Base-by-base conservation (phyloP, 2,113 vertebrate genomes). In the Murina feae region DNA sequence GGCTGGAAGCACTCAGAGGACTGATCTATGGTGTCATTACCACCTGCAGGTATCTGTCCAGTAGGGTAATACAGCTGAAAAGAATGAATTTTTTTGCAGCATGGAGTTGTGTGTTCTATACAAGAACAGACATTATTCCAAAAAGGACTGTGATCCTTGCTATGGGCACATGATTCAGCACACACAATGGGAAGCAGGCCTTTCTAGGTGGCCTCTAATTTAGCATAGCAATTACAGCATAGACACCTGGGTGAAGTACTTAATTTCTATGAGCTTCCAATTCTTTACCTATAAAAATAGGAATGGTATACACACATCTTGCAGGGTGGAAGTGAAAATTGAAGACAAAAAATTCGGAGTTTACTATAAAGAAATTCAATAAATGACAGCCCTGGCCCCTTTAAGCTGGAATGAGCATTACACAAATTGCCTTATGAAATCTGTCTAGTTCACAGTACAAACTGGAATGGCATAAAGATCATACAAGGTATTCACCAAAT, bases 361-460 rank as follows among this genome's bases (percentile, higher is more conserved):
- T 39, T 94, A 75, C n/a, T 44, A 39, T 7, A 4, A 74, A 39
- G 13, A 87, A 12, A 76, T 8, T 76, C 66, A 87, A 44, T 55
- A 88, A 89, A 66, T 37, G 47, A 58, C 16, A 42, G 28, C 7
- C 53, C 23, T 72, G 78, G 28, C 9, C 39, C 16, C 49, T 49
- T 74, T 68, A 90, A 51, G n/a, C 44, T 13, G 35, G 23, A 95
- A 83, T 20, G 14, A 16, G 35, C 32, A 63, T 84, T 78, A 71
- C 10, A 60, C 17, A 47, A 83, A 51, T 9, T 51, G 3, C 28
- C 42, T 60, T n/a, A 30, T 49, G 42, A 12, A 35, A 63, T 12
- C 47, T 80, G 65, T 60, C 55, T 68, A 37, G 10, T 69, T 94
- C 87, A 94, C 53, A 84, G 39, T 78, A 93, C n/a, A 93, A 85